Evolutionary conservation across 2,888 invertebrate species (phyloP).

Genomic region (Tetragonula carbonaria): DNA sequence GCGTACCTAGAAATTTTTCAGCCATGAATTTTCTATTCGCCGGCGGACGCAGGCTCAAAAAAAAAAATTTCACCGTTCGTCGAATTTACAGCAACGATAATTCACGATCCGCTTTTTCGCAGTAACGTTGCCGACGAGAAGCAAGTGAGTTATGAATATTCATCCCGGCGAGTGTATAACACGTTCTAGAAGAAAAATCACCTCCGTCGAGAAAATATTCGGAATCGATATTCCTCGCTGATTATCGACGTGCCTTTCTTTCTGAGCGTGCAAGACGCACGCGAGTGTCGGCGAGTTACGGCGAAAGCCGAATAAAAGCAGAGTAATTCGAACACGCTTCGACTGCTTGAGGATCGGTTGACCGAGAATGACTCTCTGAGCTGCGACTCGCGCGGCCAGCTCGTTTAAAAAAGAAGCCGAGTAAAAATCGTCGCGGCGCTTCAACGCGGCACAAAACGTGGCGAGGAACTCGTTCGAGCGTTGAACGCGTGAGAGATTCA

Average conservation of each 20-base stretch:
- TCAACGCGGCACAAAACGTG: conserved; percentile 29
- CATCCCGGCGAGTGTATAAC: conserved; percentile 3
- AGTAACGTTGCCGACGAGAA: conserved; percentile 30
- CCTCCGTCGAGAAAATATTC: conserved; percentile 2
- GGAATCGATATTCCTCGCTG: conserved; percentile 31
- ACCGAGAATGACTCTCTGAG: neutral
- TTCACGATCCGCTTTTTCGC: conserved; percentile 14
- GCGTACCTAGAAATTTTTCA: neutral
- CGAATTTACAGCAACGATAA: conserved; percentile 32
- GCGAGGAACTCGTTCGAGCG: neutral
- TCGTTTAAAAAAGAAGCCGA: neutral
- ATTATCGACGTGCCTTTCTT: neutral
- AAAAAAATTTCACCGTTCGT: neutral
- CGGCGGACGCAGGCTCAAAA: neutral
- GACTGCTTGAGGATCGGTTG: neutral
- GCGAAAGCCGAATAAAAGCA: neutral
- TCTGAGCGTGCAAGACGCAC: conserved; percentile 10
- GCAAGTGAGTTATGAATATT: conserved; percentile 36
- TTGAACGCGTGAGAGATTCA: conserved; percentile 3
- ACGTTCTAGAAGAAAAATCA: neutral
- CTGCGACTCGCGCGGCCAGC: too few relatives aligned
- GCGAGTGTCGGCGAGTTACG: neutral
- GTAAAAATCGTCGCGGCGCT: conserved; percentile 16
- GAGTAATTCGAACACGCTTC: neutral
- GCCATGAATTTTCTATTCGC: neutral